Evolutionary conservation across 2,113 vertebrate genomes (phyloP), one percentile per base, ranked within the genome.

Genomic region (Dryoscopus gambensis): DNA sequence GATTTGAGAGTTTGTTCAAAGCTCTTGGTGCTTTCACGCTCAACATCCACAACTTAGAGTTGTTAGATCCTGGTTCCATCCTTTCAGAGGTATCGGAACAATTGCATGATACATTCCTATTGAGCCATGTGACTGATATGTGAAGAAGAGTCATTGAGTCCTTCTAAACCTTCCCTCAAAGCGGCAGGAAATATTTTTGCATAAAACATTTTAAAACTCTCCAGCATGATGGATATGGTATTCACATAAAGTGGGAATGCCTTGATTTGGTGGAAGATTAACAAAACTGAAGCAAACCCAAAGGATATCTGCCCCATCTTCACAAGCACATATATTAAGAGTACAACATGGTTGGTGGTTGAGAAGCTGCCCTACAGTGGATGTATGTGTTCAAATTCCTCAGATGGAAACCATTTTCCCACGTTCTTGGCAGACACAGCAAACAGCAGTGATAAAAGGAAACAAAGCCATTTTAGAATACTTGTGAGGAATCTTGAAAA

Each of bases 71-170:
- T 46, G 18, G 6, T 56, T 91, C 24, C 16, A 13, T 50, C 86
- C 39, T 80, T 86, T 35, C 50, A 65, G 67, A 60, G 3, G 9
- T 23, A 50, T 24, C 17, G 56, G 27, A 73, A 33, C 3, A 76
- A n/a, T 19, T 24, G 16, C 33, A 60, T 60, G 22, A 47, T 27
- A 24, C 21, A 7, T 68, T 89, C 53, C 37, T 44, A 2, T 60
- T 37, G 9, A 77, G 15, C 7, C 4, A 33, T 0, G 0, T 28
- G 19, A 70, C 5, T 56, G 23, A 13, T 28, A 53, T 6, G 13
- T n/a, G 11, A 46, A 49, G 25, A 90, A 42, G 16, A 55, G 49
- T 47, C 53, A 46, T 15, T 42, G 18, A 65, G 37, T n/a, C 24
- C 6, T 60, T 65, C 49, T 79, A 60, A 50, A 13, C 6, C 47